Base-by-base conservation (phyloP, 2,113 vertebrate genomes). In the Notothenia rossii region DNA sequence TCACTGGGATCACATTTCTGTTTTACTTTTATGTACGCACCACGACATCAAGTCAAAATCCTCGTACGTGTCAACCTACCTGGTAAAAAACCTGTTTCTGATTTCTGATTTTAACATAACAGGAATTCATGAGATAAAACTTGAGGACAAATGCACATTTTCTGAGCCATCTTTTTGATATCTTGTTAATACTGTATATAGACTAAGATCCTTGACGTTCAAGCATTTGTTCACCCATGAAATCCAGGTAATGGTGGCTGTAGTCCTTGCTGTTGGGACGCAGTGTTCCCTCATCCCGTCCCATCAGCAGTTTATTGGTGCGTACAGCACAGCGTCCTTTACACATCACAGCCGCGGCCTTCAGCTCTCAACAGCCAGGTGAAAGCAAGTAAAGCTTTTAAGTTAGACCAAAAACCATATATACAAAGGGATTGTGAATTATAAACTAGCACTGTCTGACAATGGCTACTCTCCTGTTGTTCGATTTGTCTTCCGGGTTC, bases 241-340 rank as follows among this genome's bases (percentile, higher is more conserved):
- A 65, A 46, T 63, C 18, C 49, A 75, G 29, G 55, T 67, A 55
- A 72, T 55, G 40, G 54, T 67, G n/a, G 59, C 11, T 61, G 54
- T 14, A 33, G 64, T 73, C 79, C 74, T 77, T 50, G 67, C 58
- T 68, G 53, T 3, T 51, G 48, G 68, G 63, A 59, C 46, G 56
- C 15, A 9, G 14, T 58, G 64, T 80, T 51, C 72, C 50, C 20
- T 87, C 67, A 18, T 80, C 13, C 60, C 14, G 62, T 72, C 78
- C 70, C 49, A 65, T 84, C 86, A 86, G 80, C 73, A 70, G 71
- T 50, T 85, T 81, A 85, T 36, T 63, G 79, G 74, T 56, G 54
- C 51, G 5, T 45, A 49, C 51, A 20, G 45, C 68, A 11, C 43
- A 10, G 29, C 4, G 22, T 55, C 82, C 64, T 85, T 77, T 46